Conservation (phyloP, 1,140 invertebrate species). For the Trypoxylus dichotomus region DNA sequence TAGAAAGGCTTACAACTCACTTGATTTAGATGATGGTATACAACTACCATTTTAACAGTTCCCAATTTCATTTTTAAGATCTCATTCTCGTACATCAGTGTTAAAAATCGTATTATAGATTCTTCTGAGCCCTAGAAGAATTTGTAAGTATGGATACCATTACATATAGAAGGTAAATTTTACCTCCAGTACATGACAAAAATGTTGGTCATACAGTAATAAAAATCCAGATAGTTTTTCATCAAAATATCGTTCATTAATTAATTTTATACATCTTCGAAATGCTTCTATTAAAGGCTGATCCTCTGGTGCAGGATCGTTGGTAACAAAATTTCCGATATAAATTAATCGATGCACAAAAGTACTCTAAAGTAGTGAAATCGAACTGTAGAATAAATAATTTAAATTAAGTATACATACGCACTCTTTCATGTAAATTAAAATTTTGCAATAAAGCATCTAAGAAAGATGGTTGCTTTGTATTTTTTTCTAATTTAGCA, state of each 20-base stretch:
- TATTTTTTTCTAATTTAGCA: neutral
- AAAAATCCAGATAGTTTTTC: constrained; percentile 19
- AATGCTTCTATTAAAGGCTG: neutral
- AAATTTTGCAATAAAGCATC: constrained; percentile 9
- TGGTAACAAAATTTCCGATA: neutral
- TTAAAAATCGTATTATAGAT: constrained; percentile 12
- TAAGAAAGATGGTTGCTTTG: neutral
- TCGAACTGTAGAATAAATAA: too few relatives aligned
- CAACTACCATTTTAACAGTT: neutral
- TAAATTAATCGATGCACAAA: constrained; percentile 26
- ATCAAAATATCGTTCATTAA: constrained; percentile 23
- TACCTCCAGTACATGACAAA: constrained; percentile 28
- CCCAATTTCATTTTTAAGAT: neutral
- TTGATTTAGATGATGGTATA: constrained; percentile 24
- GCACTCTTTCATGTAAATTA: neutral
- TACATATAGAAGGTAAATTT: neutral
- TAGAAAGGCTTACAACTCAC: neutral
- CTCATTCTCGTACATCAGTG: constrained; percentile 4
- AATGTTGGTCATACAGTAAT: constrained; percentile 3
- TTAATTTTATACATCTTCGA: constrained; percentile 11
- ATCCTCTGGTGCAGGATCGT: neutral
- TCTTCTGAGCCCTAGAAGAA: constrained; percentile 10
- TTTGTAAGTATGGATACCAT: neutral
- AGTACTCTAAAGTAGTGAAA: constrained; percentile 1
- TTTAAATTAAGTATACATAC: neutral